A percentile compares a stretch with the other conserved stretches of the same genome.
Conservation (phyloP, 2,888 invertebrate species). For the Halictus ligatus region DNA sequence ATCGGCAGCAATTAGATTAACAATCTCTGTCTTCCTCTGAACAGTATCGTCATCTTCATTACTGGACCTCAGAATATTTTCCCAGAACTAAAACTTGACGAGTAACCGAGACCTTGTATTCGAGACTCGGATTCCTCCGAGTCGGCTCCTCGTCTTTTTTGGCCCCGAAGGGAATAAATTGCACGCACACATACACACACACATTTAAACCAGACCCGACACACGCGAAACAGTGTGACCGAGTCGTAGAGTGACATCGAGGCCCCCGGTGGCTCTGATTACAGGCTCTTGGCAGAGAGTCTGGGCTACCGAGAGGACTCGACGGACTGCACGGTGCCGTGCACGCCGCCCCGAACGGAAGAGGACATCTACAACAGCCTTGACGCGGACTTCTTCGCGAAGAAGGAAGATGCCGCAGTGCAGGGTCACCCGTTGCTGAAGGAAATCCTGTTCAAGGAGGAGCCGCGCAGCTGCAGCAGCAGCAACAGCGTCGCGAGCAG, state of each 20-base stretch:
- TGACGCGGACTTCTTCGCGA: slow-evolving; percentile 82
- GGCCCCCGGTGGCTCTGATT: slow-evolving; percentile 31
- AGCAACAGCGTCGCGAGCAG: slow-evolving; percentile 40
- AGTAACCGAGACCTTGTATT: neutral
- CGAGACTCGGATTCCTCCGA: no score
- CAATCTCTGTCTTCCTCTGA: no score
- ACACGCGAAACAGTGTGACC: neutral
- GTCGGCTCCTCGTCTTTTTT: neutral
- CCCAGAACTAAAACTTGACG: neutral
- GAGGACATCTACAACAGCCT: slow-evolving; percentile 83
- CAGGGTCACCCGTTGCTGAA: slow-evolving; percentile 78
- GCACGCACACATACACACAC: no score
- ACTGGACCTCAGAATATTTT: neutral
- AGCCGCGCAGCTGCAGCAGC: slow-evolving; percentile 68
- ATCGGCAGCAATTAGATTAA: neutral
- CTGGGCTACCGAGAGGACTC: slow-evolving; percentile 82
- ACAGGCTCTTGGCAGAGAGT: slow-evolving; percentile 82
- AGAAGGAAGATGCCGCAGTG: slow-evolving; percentile 73
- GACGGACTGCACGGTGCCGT: slow-evolving; percentile 83
- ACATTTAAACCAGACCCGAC: neutral
- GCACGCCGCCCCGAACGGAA: slow-evolving; percentile 82
- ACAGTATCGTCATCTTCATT: neutral
- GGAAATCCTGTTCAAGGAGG: slow-evolving; percentile 82
- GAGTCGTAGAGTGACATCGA: neutral
- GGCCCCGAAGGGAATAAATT: neutral